Base-by-base conservation (phyloP, 2,113 vertebrate genomes). In the Bujurquina vittata region DNA sequence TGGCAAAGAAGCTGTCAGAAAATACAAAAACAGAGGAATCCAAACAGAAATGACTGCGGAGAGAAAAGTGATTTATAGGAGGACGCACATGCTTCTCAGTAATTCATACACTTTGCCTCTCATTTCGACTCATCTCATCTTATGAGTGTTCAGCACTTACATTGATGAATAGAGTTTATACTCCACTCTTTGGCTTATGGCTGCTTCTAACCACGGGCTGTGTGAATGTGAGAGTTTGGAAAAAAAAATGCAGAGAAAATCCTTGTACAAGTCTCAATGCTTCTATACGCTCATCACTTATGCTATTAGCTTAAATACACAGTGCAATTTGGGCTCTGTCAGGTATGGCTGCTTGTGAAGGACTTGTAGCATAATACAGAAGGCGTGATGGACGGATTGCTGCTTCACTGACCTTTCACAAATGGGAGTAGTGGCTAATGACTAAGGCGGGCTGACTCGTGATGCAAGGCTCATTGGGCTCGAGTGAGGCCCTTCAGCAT, bases 391-490 rank as follows among this genome's bases (percentile, higher is more conserved):
- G 76, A n/a, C 55, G 10, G 20, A 76, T 87, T 26, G 77, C 60
- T 58, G 84, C 84, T 75, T 82, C 86, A 86, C 86, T 40, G 75
- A 83, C 89, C 87, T 91, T 77, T 83, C 59, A 26, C 61, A 92
- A 88, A 86, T 69, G 67, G 83, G 77, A 80, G 57, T 86, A 85
- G 87, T 84, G 82, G 80, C 74, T 87, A 87, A 91, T 89, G 79
- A 89, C 88, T 22, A 80, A 86, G 85, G 84, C 81, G 49, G 78
- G 56, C 4, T 33, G 74, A 69, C 49, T 81, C 20, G 0, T 72
- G 62, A 79, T 72, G 54, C 63, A 85, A 69, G 89, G 87, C 75
- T 93, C 86, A 89, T 89, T 88, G 80, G 55, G 8, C 65, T 85
- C 46, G 54, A 63, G 77, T 2, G 46, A 73, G 81, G 84, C 75